Conservation (phyloP, 2,888 invertebrate species). For the Acheta domesticus region DNA sequence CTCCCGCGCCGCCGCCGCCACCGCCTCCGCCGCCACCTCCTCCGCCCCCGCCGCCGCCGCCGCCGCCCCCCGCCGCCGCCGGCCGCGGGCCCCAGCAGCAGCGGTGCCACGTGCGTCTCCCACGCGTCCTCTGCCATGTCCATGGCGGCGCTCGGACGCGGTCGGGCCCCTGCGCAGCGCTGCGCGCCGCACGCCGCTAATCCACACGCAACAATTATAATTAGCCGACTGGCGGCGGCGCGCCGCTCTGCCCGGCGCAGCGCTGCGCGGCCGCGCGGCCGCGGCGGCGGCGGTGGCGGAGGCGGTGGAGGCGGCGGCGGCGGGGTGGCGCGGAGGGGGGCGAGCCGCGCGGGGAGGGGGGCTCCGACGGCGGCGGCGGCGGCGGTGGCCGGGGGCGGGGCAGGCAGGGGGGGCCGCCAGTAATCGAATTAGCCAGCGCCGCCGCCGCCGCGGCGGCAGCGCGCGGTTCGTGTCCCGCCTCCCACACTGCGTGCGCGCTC, state of each 20-base stretch:
- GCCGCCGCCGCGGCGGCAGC: neutral
- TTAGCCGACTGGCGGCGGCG: slow-evolving; percentile 35
- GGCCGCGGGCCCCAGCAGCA: slow-evolving; percentile 47
- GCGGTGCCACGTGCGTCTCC: slow-evolving; percentile 59
- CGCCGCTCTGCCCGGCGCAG: slow-evolving; percentile 48
- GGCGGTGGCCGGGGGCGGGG: slow-evolving; percentile 19
- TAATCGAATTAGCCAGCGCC: slow-evolving; percentile 30
- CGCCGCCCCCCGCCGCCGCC: slow-evolving; percentile 58
- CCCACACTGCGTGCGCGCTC: slow-evolving; percentile 41
- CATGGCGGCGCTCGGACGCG: slow-evolving; percentile 29
- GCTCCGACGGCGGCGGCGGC: slow-evolving; percentile 22
- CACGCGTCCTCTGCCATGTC: slow-evolving; percentile 44
- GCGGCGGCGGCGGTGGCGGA: slow-evolving; percentile 41
- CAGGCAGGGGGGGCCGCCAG: slow-evolving; percentile 48
- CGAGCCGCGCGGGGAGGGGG: slow-evolving; percentile 39
- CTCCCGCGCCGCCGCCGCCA: slow-evolving; percentile 25
- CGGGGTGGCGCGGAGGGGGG: slow-evolving; percentile 44
- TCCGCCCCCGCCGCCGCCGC: slow-evolving; percentile 45
- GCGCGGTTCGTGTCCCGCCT: slow-evolving; percentile 23
- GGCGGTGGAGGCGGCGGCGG: slow-evolving; percentile 45
- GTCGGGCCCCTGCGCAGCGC: slow-evolving; percentile 3
- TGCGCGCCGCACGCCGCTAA: slow-evolving; percentile 47
- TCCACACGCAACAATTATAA: neutral
- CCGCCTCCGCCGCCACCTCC: slow-evolving; percentile 26
- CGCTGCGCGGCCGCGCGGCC: slow-evolving; percentile 51